phyloP scores from a whole-genome alignment of 2,113 vertebrate species.

The Gnathonemus echidnorhynchus region DNA sequence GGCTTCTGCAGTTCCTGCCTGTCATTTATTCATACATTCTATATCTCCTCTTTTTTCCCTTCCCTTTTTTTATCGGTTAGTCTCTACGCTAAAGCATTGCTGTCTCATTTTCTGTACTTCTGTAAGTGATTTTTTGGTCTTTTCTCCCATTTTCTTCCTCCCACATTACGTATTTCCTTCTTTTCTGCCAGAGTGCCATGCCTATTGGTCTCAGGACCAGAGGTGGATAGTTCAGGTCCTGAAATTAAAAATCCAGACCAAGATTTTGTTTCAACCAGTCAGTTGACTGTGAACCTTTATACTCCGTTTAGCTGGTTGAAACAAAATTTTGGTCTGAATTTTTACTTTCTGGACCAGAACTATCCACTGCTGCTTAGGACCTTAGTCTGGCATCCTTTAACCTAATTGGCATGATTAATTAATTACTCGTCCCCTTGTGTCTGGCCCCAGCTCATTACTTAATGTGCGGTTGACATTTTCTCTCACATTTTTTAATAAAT shows the following conservation, averaged over 20 bases:
- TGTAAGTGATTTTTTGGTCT: neutral
- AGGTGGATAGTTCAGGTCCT: neutral
- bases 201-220: conserved; percentile 40
- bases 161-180: neutral
- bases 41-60: neutral
- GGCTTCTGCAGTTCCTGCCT: neutral
- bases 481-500: conserved; percentile 51
- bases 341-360: neutral
- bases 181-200: neutral
- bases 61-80: neutral
- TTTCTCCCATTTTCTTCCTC: neutral
- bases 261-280: neutral
- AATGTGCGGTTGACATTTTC: conserved; percentile 56
- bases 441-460: conserved; percentile 55
- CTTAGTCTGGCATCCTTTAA: conserved; percentile 56
- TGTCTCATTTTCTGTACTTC: neutral
- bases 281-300: neutral
- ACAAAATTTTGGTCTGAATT: neutral
- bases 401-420: conserved; percentile 56
- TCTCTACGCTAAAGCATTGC: neutral
- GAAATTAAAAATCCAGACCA: neutral
- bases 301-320: neutral
- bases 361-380: conserved; percentile 28
- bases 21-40: neutral
- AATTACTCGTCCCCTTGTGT: conserved; percentile 59